Conservation (phyloP, 2,797 vertebrate species). For the Labroides dimidiatus region DNA sequence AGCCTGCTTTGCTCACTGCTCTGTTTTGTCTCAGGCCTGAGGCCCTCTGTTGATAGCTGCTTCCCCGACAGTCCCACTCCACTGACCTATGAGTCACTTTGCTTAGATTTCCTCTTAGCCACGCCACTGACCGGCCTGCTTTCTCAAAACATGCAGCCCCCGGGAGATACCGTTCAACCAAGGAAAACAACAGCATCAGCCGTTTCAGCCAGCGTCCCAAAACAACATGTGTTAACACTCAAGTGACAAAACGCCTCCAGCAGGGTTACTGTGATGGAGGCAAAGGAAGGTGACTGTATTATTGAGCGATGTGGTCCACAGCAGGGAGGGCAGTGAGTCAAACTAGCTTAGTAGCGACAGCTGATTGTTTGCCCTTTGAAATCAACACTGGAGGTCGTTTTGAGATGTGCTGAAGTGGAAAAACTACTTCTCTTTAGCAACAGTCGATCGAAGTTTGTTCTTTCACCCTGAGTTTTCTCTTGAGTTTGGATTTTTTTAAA, state of each 20-base stretch:
- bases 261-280: neutral
- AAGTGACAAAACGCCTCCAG: neutral
- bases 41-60: slow-evolving; percentile 5
- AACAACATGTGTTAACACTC: neutral
- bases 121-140: neutral
- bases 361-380: neutral
- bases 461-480: too few species aligned
- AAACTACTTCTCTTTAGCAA: too few species aligned
- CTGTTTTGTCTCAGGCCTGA: slow-evolving; percentile 12
- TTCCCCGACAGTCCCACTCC: slow-evolving; percentile 20
- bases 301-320: neutral
- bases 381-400: neutral
- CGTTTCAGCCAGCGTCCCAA: neutral
- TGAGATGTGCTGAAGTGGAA: too few species aligned
- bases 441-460: too few species aligned
- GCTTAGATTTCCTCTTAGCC: slow-evolving; percentile 22
- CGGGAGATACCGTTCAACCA: neutral
- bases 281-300: neutral
- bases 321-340: neutral
- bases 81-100: slow-evolving; percentile 17
- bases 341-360: neutral
- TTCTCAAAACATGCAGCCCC: slow-evolving; percentile 2
- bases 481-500: too few species aligned
- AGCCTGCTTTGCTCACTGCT: slow-evolving; percentile 14
- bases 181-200: neutral